Base-by-base conservation (phyloP, 1,140 invertebrate genomes). In the Aphis gossypii region DNA sequence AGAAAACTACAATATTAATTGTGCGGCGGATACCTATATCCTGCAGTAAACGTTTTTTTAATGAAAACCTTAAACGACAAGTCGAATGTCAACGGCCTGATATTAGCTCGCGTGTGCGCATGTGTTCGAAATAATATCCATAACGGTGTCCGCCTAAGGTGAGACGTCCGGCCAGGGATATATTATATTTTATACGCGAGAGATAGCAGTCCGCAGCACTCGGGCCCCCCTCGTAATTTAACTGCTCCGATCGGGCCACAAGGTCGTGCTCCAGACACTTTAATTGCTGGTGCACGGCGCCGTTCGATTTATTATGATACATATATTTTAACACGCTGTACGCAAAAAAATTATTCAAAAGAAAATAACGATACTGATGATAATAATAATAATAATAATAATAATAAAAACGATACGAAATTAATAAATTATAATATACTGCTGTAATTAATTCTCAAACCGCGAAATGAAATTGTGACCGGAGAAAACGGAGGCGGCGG, bases 241-340 rank as follows among this genome's bases (percentile, higher is more conserved):
- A 83, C 76, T 35, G 21, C 76, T 83, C 23, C 76, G 20, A 83
- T 83, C 76, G 35, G 20, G 8, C 76, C 76, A 83, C 76, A 83
- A 83, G 76, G 76, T 83, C 76, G 60, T 76, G 60, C 30, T 76
- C 60, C 60, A 38, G 76, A 83, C 76, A 83, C 76, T 83, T 83
- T 83, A 83, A 83, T 83, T 83, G 35, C 76, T 18, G n/a, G 35
- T 83, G 76, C 35, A 83, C 76, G 60, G 60, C 21, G 76, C 76
- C 18, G 76, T 83, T 83, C 76, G 23, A 83, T 83, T 83, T 83
- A 83, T 83, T 83, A 83, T 83, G 35, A 83, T 83, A 83, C 35
- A 83, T 83, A 38, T 83, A 83, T 83, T 35, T 38, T 83, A 83
- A 76, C 60, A n/a, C 60, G 30, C 60, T 7, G n/a, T n/a, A n/a